Base-by-base conservation (phyloP, 2,113 vertebrate species). In the Tauraco erythrolophus region DNA sequence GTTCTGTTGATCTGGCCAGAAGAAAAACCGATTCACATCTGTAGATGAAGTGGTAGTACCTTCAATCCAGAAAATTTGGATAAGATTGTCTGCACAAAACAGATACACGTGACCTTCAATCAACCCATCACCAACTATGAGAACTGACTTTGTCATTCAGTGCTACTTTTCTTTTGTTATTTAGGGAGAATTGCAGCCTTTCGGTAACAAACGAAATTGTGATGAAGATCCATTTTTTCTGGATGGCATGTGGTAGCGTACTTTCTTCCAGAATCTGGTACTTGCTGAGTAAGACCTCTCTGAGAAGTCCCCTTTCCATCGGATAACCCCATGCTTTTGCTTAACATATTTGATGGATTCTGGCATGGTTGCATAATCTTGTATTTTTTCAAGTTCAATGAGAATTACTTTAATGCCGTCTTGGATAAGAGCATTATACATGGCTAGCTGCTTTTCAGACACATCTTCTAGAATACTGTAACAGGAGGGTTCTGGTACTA, bases 221-320 rank as follows among this genome's bases (percentile, higher is more conserved):
- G 95, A 71, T 4, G 82, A 78, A 85, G 39, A 66, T 53, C 19
- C 27, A 2, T 7, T 78, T 61, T 24, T 94, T 25, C 41, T 97
- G 33, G 91, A 92, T 11, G 99, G 99, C 99, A 99, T 99, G 31
- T 97, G 95, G 80, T 99, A 99, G 51, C 98, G 98, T 25, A 99
- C 95, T 19, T 98, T 97, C 89, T 99, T 99, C 99, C 99, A 99
- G 96, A 99, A 99, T 48, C 72, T 98, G 77, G 98, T 98, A 76
- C 98, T 98, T 70, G 97, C 97, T 30, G 97, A 98, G 15, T 94
- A 94, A 11, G 95, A 83, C 24, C 79, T 97, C 65, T 97, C 95
- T 1, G 82, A 97, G 50, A 98, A 93, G 70, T 97, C 88, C 37
- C 98, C 98, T 95, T 98, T 98, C 99, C 99, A 99, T 37, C 96